Base-by-base conservation (phyloP, 1,140 invertebrate species). In the Elysia chlorotica region DNA sequence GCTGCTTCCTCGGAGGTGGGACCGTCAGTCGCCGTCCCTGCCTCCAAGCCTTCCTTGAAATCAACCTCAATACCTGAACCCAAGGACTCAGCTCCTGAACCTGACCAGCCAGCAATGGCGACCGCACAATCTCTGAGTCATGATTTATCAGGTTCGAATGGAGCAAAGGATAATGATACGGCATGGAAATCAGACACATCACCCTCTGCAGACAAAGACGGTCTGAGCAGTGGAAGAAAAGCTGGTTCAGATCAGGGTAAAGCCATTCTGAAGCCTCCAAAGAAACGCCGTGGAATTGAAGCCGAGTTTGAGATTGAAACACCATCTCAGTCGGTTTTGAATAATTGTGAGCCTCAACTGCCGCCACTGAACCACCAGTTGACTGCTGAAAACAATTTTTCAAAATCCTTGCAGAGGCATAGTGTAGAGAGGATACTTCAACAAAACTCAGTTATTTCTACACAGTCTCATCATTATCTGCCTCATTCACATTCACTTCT, bases 191-290 rank as follows among this genome's bases (percentile, higher is more conserved):
- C 2, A 21, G 1, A 2, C 59, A 5, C 31, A 5, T 19, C 21
- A 33, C 30, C 21, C 5, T n/a, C 21, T 33, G 31, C 30, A 35
- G 37, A 35, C 4, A 62, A 19, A 4, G 30, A 14, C 37, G 19
- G 31, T 31, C 1, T 35, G n/a, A 33, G 37, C n/a, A 23, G 6
- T 33, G 33, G 0, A 14, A 57, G 30, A 57, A 28, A 57, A 57
- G 56, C 21, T 21, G 56, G 6, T 6, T 28, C 56, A 57, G 23
- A 6, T 6, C 38, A 48, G 2, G 30, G 33, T 10, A 69, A 69
- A 35, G n/a, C 33, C 28, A 69, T 69, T 69, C 67, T 38, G 14
- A 59, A 69, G 59, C 67, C 67, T 35, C 67, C 54, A n/a, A 69
- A 69, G n/a, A 69, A 69, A 28, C 54, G 67, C 57, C 48, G 67